phyloP scores from a whole-genome alignment of 2,888 invertebrate genomes.

The Synanthedon vespiformis region DNA sequence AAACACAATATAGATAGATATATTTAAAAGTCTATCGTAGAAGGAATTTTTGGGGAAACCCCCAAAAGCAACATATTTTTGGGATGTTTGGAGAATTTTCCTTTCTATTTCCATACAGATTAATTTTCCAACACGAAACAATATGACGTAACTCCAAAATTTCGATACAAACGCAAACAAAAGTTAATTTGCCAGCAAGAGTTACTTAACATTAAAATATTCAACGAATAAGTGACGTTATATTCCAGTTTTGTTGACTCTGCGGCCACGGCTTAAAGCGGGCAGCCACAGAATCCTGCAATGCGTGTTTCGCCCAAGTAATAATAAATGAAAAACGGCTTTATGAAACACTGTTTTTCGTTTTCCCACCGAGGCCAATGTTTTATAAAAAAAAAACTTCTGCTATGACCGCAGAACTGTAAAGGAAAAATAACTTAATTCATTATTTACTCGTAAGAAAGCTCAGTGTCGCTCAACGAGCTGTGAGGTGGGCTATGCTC shows the following conservation, averaged over 20 bases:
- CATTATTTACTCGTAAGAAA: too few species aligned
- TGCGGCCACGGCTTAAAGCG: not conserved
- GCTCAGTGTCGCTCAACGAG: too few species aligned
- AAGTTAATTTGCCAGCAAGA: not conserved
- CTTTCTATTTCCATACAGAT: too few species aligned
- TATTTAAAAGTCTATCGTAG: too few species aligned
- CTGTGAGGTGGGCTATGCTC: too few species aligned
- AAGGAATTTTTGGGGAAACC: too few species aligned
- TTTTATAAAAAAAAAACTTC: not conserved
- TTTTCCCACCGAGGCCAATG: constrained; percentile 1
- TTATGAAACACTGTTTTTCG: constrained; percentile 18
- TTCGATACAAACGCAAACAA: not conserved
- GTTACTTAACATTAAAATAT: not conserved
- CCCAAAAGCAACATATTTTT: too few species aligned
- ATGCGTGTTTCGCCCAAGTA: constrained; percentile 19
- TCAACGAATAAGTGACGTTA: not conserved
- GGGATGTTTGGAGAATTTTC: too few species aligned
- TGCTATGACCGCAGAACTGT: too few species aligned
- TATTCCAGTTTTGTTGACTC: not conserved
- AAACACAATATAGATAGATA: too few species aligned
- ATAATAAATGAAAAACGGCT: constrained; percentile 29
- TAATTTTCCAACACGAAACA: too few species aligned
- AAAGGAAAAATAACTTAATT: too few species aligned
- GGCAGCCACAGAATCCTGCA: constrained; percentile 18
- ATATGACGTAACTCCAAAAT: not conserved